A percentile compares a stretch with the other conserved stretches of the same genome.
phyloP scores from a whole-genome alignment of 2,888 invertebrate genomes.

The Fragum whitleyi region DNA sequence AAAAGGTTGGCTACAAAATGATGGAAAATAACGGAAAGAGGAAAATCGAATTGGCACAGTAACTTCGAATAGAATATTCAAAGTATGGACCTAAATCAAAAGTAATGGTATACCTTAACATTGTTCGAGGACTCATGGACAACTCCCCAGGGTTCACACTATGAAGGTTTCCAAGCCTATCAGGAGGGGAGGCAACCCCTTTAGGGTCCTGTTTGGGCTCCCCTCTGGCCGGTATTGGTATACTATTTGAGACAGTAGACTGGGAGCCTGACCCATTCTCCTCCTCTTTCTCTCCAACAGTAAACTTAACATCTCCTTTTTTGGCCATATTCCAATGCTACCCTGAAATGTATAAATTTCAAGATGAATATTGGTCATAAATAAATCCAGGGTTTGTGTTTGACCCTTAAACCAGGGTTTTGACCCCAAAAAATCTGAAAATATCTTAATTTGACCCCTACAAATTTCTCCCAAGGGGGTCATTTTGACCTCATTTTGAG shows the following conservation, averaged over 20 bases:
- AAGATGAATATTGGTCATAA: too few relatives aligned
- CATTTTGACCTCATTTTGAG: too few relatives aligned
- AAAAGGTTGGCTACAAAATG: too few relatives aligned
- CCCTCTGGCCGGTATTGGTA: conserved; percentile 30
- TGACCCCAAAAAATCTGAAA: too few relatives aligned
- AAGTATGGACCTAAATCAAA: too few relatives aligned
- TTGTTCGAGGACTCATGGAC: conserved; percentile 63
- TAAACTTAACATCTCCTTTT: conserved; percentile 45
- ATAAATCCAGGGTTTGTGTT: neutral
- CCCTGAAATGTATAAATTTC: conserved; percentile 1
- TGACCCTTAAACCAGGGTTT: too few relatives aligned
- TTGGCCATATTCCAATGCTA: conserved; percentile 11
- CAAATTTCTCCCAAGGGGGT: too few relatives aligned
- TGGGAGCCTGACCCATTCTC: neutral
- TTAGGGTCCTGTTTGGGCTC: conserved; percentile 34
- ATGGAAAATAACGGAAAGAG: too few relatives aligned
- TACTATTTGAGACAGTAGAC: conserved; percentile 28
- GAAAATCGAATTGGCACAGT: too few relatives aligned
- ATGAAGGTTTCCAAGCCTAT: conserved; percentile 29
- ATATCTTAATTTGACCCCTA: too few relatives aligned
- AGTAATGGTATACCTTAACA: conserved; percentile 56
- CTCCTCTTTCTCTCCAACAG: conserved; percentile 40
- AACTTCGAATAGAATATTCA: too few relatives aligned
- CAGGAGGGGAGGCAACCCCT: conserved; percentile 38
- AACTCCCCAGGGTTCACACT: conserved; percentile 41